These are phyloP conservation scores for Conus canariensis DNA, from an alignment of 2,888 invertebrate species.

Conservation along the genomic window DNA sequence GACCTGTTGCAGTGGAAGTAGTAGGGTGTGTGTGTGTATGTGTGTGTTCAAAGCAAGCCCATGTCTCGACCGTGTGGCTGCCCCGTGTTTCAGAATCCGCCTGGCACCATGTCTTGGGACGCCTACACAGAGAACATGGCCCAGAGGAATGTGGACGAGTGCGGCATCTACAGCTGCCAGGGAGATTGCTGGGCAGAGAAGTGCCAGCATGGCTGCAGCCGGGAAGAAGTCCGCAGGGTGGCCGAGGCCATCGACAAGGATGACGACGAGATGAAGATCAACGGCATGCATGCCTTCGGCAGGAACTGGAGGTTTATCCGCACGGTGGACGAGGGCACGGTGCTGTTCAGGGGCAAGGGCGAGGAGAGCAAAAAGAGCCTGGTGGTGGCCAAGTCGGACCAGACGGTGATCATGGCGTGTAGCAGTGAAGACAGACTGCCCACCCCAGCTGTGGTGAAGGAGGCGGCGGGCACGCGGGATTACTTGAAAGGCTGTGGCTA, in stretches of 20 bases:
- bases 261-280: conserved; percentile 36
- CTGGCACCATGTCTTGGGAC: too few relatives aligned
- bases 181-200: conserved; percentile 43
- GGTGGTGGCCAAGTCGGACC: conserved; percentile 42
- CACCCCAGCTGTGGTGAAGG: conserved; percentile 32
- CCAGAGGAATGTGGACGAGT: conserved; percentile 36
- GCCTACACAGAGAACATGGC: conserved; percentile 43
- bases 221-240: conserved; percentile 42
- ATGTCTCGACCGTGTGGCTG: too few relatives aligned
- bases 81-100: too few relatives aligned
- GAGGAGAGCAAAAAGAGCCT: conserved; percentile 43
- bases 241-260: conserved; percentile 34
- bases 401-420: conserved; percentile 42
- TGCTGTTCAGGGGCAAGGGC: conserved; percentile 48
- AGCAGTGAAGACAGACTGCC: conserved; percentile 40
- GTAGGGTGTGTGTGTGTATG: too few relatives aligned
- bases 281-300: conserved; percentile 41
- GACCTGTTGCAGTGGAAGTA: too few relatives aligned
- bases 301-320: conserved; percentile 45
- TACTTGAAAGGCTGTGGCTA: conserved; percentile 45
- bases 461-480: conserved; percentile 46
- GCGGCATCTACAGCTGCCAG: conserved; percentile 43
- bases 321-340: conserved; percentile 34
- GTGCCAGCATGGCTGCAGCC: conserved; percentile 30
- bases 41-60: neutral